Conservation (phyloP, 30 jellyfish, hydroid and myxozoan genomes). For the Aurelia sp. region DNA sequence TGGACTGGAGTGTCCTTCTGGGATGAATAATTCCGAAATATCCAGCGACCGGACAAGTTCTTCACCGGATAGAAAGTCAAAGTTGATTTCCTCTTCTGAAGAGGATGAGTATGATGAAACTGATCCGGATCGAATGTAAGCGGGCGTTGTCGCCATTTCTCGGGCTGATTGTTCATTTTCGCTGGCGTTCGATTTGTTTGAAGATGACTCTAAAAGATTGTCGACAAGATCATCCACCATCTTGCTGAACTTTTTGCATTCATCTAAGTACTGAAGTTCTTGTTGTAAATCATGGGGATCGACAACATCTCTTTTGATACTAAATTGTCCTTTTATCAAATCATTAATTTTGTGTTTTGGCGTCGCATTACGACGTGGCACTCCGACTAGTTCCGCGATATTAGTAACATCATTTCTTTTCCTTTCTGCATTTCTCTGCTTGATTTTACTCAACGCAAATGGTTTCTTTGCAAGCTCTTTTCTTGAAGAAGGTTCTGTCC, state of each 20-base stretch:
- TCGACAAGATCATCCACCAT: constrained; percentile 80
- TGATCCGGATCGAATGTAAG: constrained; percentile 63
- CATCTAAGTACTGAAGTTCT: constrained; percentile 60
- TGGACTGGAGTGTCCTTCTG: constrained; percentile 48
- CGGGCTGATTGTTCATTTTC: neutral
- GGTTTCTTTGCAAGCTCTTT: constrained; percentile 36
- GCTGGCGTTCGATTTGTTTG: neutral
- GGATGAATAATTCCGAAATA: constrained; percentile 85
- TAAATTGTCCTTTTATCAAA: neutral
- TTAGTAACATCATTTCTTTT: neutral
- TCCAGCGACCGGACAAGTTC: constrained; percentile 87
- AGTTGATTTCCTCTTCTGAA: constrained; percentile 71
- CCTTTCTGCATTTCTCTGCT: constrained; percentile 19
- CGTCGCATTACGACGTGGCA: constrained; percentile 1
- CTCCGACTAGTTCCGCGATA: neutral
- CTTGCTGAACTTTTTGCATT: constrained; percentile 48
- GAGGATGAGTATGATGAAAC: constrained; percentile 69
- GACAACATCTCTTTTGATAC: neutral
- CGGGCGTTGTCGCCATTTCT: neutral
- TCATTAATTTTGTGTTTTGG: neutral
- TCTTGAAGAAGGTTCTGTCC: constrained; percentile 3
- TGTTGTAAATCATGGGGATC: constrained; percentile 8
- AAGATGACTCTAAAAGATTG: constrained; percentile 61
- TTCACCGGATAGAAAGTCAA: constrained; percentile 96
- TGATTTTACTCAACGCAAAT: constrained; percentile 46